These are phyloP conservation scores for Liposcelis brunnea DNA, from an alignment of 2,888 invertebrate species.

Conservation along the genomic window DNA sequence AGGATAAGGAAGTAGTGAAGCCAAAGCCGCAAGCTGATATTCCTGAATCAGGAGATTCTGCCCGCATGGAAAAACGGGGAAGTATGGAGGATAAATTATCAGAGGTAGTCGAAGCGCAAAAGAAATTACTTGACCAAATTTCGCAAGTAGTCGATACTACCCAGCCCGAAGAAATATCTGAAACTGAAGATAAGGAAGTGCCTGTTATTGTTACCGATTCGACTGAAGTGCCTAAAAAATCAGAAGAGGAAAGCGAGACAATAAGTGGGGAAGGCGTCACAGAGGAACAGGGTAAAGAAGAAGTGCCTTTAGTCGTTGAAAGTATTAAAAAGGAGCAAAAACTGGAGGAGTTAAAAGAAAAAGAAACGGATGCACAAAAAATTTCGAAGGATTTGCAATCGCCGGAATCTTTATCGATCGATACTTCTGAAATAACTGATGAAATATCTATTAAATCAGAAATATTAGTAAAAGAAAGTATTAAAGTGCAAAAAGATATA, in stretches of 20 bases:
- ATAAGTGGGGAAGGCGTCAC: neutral
- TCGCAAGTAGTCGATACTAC: neutral
- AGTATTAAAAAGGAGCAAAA: too few relatives aligned
- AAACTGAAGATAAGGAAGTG: neutral
- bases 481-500: neutral
- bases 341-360: neutral
- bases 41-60: too few relatives aligned
- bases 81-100: slow-evolving; percentile 14
- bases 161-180: slow-evolving; percentile 1
- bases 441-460: neutral
- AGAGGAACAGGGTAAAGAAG: neutral
- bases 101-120: slow-evolving; percentile 14
- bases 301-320: neutral
- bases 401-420: neutral
- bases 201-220: neutral
- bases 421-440: neutral
- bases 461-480: neutral
- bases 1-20: slow-evolving; percentile 12
- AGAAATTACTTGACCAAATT: slow-evolving; percentile 12
- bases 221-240: slow-evolving; percentile 10
- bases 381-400: neutral
- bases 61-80: neutral
- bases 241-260: slow-evolving; percentile 3
- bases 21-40: too few relatives aligned
- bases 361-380: neutral